Evolutionary conservation across 2,113 vertebrate species (phyloP), one percentile per base, ranked within the genome.

Genomic region (Platycercus adscitus): DNA sequence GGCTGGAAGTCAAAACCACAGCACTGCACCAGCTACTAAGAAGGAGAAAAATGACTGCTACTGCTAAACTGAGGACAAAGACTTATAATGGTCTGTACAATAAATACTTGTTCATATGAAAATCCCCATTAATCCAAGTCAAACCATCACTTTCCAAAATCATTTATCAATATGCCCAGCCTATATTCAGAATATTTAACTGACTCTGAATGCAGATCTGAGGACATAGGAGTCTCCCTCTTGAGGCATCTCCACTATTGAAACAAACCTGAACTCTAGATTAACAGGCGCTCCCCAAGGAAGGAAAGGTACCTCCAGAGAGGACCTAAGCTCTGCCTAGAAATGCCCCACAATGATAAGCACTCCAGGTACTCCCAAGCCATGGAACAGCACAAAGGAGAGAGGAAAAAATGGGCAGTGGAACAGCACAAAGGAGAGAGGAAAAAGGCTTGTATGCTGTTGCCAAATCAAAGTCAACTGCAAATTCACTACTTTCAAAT

Each of bases 311-410:
- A 13, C 12, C 63, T 52, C 4, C 21, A 83, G 43, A 39, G 23
- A 41, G 21, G 33, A 20, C 3, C 47, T 47, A 46, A 87, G 41
- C 44, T 60, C 21, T 78, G 60, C 20, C 31, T 8, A 14, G 29
- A 37, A 43, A 44, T 16, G 16, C 4, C 47, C 31, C 41, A 35
- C 0, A 1, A 43, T 6, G 37, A 12, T 8, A 35, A 58, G 2
- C 7, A 13, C 53, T 37, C 26, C 10, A 72, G 80, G 39, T 33
- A 37, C 12, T 52, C 69, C 44, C 35, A 64, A 37, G 31, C 52
- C 69, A 46, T 1, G 41, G 41, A 43, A 43, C 14, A 43, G 14
- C 41, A 43, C 41, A 14, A 43, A 43, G 19, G 4, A 9, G 31
- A 31, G 9, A 49, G 17, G 35, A 80, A 80, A 44, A 33, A 53